phyloP scores from a whole-genome alignment of 2,113 vertebrate species.

The Dascyllus trimaculatus region DNA sequence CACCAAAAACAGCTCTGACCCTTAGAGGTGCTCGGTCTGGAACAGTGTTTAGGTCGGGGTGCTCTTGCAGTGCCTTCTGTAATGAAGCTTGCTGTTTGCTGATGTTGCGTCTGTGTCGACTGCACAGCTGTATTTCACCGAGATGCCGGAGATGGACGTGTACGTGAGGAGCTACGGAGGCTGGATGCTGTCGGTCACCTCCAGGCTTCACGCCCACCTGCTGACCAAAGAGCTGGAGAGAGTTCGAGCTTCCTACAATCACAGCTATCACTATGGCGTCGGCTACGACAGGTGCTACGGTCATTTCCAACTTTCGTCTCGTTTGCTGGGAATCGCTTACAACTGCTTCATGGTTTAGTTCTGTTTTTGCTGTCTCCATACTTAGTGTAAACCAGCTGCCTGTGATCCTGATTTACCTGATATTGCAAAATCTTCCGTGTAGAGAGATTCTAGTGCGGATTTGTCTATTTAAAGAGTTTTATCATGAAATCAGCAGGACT shows the following conservation, averaged over 20 bases:
- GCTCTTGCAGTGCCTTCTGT: too few relatives aligned
- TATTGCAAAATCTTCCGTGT: too few relatives aligned
- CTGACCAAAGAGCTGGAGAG: conserved; percentile 81
- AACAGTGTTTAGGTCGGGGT: too few relatives aligned
- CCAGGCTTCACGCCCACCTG: conserved; percentile 81
- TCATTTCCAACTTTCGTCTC: background rate
- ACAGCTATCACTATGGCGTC: conserved; percentile 82
- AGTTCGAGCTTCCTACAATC: conserved; percentile 76
- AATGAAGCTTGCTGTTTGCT: background rate
- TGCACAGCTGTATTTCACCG: conserved; percentile 83
- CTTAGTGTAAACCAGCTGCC: too few relatives aligned
- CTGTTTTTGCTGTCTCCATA: background rate
- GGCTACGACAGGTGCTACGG: conserved; percentile 82
- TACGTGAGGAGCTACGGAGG: conserved; percentile 86
- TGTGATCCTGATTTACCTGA: too few relatives aligned
- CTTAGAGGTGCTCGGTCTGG: too few relatives aligned
- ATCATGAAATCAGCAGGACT: too few relatives aligned
- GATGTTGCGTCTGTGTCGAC: background rate
- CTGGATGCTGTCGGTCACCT: conserved; percentile 86
- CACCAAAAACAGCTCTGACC: too few relatives aligned
- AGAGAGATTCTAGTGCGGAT: background rate
- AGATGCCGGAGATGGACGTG: conserved; percentile 84
- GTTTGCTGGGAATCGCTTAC: too few relatives aligned
- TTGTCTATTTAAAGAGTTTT: too few relatives aligned
- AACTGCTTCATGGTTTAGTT: background rate